A percentile compares a stretch with the other conserved stretches of the same genome.
Conservation (phyloP, 1,140 invertebrate species). For the Propsilocerus akamusi region DNA sequence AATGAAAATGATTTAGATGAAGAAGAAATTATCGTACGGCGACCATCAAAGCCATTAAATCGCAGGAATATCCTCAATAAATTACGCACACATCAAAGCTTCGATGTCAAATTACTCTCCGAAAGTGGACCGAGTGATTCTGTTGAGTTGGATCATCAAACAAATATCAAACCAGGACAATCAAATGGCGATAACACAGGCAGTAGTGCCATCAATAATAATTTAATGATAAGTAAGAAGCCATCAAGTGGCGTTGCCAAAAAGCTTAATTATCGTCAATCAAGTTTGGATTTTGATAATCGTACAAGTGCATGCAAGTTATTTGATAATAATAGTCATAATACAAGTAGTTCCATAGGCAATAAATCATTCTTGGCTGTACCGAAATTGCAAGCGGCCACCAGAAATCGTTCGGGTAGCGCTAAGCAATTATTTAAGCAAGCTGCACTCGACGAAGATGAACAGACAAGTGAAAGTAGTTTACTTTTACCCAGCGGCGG, state of each 20-base stretch:
- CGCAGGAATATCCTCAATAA: background rate
- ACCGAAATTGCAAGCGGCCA: conserved; percentile 19
- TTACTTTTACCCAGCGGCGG: conserved; percentile 14
- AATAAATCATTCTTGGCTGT: conserved; percentile 14
- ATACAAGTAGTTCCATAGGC: background rate
- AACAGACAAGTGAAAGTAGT: conserved; percentile 19
- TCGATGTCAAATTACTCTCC: background rate
- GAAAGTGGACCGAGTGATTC: background rate
- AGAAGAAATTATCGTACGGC: conserved; percentile 7
- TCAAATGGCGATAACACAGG: background rate
- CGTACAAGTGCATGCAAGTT: background rate
- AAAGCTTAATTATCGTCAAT: conserved; percentile 2
- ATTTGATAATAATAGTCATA: background rate
- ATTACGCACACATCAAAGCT: background rate
- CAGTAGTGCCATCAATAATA: background rate
- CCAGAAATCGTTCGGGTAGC: conserved; percentile 22
- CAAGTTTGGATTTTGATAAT: conserved; percentile 1
- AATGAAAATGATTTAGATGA: conserved; percentile 5
- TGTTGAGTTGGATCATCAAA: background rate
- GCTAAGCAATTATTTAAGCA: conserved; percentile 24
- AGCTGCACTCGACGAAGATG: conserved; percentile 22
- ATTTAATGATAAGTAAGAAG: conserved; percentile 2
- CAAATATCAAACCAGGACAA: conserved; percentile 1
- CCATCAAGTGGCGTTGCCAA: background rate
- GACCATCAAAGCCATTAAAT: conserved; percentile 7